Evolutionary conservation across 2,797 vertebrate genomes (phyloP).

Genomic region (Anguilla marmorata): DNA sequence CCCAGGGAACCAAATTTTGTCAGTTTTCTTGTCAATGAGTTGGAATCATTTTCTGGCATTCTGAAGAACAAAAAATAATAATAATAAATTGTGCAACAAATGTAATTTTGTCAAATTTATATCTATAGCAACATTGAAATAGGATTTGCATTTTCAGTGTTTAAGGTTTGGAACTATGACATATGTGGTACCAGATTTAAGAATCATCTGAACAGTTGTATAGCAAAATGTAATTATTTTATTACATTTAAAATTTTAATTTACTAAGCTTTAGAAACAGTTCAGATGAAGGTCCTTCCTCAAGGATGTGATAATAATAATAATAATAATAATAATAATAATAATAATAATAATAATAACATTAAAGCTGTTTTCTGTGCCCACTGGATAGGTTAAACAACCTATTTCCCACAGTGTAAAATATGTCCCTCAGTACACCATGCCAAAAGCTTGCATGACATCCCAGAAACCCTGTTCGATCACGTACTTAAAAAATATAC

Average conservation of each 20-base stretch:
- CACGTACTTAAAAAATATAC: conserved; percentile 35
- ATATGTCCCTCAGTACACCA: background rate
- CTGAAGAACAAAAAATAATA: conserved; percentile 55
- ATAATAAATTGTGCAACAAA: background rate
- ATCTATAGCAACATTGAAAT: background rate
- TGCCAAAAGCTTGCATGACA: background rate
- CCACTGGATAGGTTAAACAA: background rate
- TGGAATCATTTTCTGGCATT: conserved; percentile 81
- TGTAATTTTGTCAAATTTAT: background rate
- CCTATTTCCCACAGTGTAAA: background rate
- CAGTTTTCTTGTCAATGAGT: conserved; percentile 78
- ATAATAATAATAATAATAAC: too few species aligned
- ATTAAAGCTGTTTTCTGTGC: background rate
- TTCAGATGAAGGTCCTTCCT: background rate
- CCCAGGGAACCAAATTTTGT: conserved; percentile 82
- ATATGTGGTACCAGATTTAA: background rate
- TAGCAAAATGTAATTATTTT: background rate
- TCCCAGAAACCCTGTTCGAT: conserved; percentile 30
- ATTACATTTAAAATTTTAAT: background rate
- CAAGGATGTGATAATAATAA: background rate
- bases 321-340: background rate
- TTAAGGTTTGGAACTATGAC: background rate
- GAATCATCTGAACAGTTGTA: background rate
- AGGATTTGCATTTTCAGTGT: background rate
- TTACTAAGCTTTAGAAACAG: background rate